These are phyloP conservation scores for Lysiphlebus fabarum DNA, from an alignment of 1,140 invertebrate species.

Conservation along the genomic window DNA sequence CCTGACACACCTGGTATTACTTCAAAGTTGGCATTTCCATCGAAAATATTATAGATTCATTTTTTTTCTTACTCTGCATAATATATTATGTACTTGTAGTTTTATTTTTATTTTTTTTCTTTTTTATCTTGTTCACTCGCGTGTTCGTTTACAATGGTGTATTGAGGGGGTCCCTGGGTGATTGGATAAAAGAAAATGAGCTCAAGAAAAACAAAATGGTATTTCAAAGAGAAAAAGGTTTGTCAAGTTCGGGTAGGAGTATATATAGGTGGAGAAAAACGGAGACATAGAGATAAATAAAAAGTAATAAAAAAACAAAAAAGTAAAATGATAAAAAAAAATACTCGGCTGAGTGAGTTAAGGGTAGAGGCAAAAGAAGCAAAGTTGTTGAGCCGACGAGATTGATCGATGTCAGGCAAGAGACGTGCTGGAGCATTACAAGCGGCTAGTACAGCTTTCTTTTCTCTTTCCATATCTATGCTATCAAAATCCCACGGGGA, in stretches of 20 bases:
- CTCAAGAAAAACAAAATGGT: background rate
- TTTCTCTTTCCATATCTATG: background rate
- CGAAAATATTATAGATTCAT: slow-evolving; percentile 1
- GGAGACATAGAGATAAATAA: no score
- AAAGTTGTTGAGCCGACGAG: slow-evolving; percentile 15
- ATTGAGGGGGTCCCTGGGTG: no score
- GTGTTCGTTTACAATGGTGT: background rate
- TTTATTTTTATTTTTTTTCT: slow-evolving; percentile 7
- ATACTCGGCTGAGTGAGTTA: background rate
- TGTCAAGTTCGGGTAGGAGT: slow-evolving; percentile 2
- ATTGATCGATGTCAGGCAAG: slow-evolving; percentile 14
- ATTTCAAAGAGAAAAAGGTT: slow-evolving; percentile 1
- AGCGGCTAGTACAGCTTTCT: background rate
- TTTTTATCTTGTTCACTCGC: slow-evolving; percentile 1
- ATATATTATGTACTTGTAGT: slow-evolving; percentile 4
- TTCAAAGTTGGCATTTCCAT: slow-evolving; percentile 14
- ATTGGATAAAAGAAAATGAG: no score
- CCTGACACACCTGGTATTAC: slow-evolving; percentile 2
- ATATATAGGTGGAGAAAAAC: no score
- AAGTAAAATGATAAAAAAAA: background rate
- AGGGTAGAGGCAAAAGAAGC: background rate
- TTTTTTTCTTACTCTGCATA: background rate
- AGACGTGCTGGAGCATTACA: slow-evolving; percentile 12
- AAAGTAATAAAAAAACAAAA: no score
- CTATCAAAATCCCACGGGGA: slow-evolving; percentile 7